Conservation (phyloP, 2,888 invertebrate species). For the Pandemis heparana region DNA sequence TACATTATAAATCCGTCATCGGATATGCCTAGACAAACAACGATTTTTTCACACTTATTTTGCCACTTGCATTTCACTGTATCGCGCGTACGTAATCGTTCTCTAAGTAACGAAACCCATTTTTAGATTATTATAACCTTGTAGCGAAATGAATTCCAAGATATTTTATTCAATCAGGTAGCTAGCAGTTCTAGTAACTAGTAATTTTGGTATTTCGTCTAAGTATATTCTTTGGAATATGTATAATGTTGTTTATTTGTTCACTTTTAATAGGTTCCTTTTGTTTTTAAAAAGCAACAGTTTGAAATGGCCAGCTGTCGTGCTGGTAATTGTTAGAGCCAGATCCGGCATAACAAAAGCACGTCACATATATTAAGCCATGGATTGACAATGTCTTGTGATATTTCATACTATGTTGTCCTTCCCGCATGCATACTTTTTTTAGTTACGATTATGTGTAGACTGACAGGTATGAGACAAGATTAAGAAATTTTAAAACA, state of each 20-base stretch:
- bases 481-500: no score
- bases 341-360: slow-evolving; percentile 8
- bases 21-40: no score
- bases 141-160: not conserved
- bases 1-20: no score
- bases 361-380: not conserved
- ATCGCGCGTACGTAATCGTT: not conserved
- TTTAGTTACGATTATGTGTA: no score
- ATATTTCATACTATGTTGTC: not conserved
- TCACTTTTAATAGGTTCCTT: slow-evolving; percentile 8
- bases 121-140: not conserved
- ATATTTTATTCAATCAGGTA: no score
- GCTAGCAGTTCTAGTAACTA: no score
- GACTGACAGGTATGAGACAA: no score
- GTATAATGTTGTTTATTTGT: not conserved
- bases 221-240: not conserved
- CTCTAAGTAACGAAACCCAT: not conserved
- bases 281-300: slow-evolving; percentile 2
- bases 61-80: not conserved
- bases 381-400: slow-evolving; percentile 16
- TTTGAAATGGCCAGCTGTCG: slow-evolving; percentile 22
- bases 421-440: no score
- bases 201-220: not conserved
- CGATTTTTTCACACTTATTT: no score
- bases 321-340: slow-evolving; percentile 20